Conservation (phyloP, 2,888 invertebrate genomes). For the Hymenopus coronatus region DNA sequence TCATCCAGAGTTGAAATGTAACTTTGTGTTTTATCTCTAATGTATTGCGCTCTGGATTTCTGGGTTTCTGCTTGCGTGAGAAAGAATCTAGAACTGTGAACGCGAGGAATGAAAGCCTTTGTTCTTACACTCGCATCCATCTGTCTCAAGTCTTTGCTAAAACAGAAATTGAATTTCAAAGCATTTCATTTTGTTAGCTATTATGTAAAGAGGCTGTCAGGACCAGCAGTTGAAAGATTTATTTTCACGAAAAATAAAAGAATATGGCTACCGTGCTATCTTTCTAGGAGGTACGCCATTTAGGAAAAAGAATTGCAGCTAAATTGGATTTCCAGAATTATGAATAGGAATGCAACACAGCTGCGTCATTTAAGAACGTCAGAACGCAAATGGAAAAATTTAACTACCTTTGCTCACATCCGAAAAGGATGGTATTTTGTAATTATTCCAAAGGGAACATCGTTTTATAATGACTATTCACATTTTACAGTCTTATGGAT, state of each 20-base stretch:
- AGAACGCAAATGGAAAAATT: background rate
- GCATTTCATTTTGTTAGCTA: background rate
- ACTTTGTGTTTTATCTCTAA: background rate
- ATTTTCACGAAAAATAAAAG: background rate
- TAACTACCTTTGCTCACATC: background rate
- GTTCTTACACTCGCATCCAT: background rate
- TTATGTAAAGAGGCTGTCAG: background rate
- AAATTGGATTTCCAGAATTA: background rate
- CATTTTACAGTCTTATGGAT: too few species aligned
- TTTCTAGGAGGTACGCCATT: background rate
- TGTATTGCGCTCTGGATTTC: background rate
- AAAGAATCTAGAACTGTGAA: background rate
- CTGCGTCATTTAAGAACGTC: background rate
- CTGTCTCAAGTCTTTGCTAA: background rate
- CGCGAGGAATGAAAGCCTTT: background rate
- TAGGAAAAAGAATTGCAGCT: background rate
- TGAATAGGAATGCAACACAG: background rate
- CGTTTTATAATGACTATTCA: too few species aligned
- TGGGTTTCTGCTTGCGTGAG: background rate
- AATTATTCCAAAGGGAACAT: background rate
- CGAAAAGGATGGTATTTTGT: background rate
- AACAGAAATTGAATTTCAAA: background rate
- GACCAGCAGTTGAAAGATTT: background rate
- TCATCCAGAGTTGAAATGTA: background rate
- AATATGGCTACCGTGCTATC: background rate